Percentiles rank a stretch among this genome's conserved stretches.
Evolutionary conservation across 2,113 vertebrate genomes (phyloP).

Genomic region (Dryoscopus gambensis): DNA sequence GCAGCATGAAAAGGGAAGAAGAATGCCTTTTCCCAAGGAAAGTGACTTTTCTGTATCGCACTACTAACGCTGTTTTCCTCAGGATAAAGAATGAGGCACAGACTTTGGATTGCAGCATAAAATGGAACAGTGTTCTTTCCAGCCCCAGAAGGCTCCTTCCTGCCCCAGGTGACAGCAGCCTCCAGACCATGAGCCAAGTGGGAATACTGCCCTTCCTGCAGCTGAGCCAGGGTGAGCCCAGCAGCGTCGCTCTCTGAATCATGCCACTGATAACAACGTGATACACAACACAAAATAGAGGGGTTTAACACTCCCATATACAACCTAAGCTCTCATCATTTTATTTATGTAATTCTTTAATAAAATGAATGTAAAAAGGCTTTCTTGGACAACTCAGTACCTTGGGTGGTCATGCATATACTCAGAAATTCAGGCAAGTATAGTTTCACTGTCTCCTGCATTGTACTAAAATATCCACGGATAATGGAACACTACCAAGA

Average conservation of each 20-base stretch:
- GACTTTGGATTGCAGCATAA: background rate
- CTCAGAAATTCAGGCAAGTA: background rate
- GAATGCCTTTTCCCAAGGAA: background rate
- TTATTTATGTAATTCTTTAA: background rate
- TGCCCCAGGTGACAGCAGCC: background rate
- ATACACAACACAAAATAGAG: background rate
- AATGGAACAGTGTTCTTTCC: background rate
- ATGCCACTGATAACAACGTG: background rate
- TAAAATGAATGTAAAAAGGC: background rate
- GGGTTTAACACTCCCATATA: background rate
- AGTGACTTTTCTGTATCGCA: background rate
- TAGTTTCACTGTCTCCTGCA: background rate
- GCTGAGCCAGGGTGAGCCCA: background rate
- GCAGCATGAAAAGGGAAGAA: background rate
- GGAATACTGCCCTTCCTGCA: background rate
- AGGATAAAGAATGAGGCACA: background rate
- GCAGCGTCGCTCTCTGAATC: background rate
- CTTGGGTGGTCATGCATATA: background rate
- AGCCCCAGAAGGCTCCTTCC: background rate
- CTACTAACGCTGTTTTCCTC: background rate
- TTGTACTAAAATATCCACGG: background rate
- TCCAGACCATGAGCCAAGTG: background rate
- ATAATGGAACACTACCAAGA: background rate
- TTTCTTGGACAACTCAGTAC: background rate
- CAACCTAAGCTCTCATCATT: background rate